Evolutionary conservation across 2,797 vertebrate genomes (phyloP).

Genomic region (Acanthurus tractus): DNA sequence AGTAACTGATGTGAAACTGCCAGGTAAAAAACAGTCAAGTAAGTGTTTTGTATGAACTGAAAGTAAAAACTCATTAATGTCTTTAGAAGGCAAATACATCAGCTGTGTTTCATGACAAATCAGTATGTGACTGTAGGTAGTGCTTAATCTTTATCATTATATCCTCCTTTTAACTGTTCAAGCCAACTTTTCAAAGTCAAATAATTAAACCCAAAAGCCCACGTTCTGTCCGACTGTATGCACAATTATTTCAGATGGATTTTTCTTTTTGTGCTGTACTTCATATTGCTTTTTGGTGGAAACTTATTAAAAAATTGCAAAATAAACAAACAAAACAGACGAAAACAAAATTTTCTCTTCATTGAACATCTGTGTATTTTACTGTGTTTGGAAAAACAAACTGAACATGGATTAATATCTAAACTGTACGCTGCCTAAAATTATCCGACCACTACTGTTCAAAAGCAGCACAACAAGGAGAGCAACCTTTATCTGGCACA

Average conservation of each 20-base stretch:
- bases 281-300: too few relatives aligned
- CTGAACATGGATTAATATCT: too few relatives aligned
- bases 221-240: too few relatives aligned
- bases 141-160: not conserved
- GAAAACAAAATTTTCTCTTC: too few relatives aligned
- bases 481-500: not conserved
- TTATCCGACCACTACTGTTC: not conserved
- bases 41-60: not conserved
- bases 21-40: not conserved
- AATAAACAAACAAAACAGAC: too few relatives aligned
- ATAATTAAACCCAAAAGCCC: not conserved
- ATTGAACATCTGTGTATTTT: too few relatives aligned
- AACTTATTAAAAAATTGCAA: too few relatives aligned
- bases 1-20: slow-evolving; percentile 9
- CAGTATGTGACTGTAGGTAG: not conserved
- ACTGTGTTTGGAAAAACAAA: too few relatives aligned
- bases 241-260: too few relatives aligned
- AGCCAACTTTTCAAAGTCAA: not conserved
- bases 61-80: not conserved
- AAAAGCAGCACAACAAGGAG: not conserved
- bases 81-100: slow-evolving; percentile 1
- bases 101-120: slow-evolving; percentile 8
- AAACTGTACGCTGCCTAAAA: too few relatives aligned
- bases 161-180: not conserved
- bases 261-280: too few relatives aligned